Conservation (phyloP, 35 echinoderm and acorn worm species). For the Strongylocentrotus purpuratus region DNA sequence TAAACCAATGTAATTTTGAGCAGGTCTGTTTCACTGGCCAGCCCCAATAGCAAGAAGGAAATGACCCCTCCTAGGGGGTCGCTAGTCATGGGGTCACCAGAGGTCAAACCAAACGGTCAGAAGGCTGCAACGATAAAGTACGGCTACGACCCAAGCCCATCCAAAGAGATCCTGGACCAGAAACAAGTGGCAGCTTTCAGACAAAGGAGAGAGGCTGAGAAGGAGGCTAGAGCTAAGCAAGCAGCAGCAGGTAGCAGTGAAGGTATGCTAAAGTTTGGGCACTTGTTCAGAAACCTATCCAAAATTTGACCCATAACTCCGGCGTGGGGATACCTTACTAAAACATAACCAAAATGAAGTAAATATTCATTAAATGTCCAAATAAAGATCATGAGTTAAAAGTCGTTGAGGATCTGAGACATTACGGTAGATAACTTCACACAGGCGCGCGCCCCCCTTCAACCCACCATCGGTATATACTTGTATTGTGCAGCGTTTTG, state of each 20-base stretch:
- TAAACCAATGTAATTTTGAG: neutral
- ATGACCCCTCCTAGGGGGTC: neutral
- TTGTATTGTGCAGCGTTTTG: no score
- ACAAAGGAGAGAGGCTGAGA: slow-evolving; percentile 53
- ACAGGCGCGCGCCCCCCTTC: no score
- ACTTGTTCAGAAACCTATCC: neutral
- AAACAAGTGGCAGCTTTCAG: slow-evolving; percentile 58
- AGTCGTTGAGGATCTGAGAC: no score
- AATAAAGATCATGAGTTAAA: no score
- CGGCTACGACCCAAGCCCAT: slow-evolving; percentile 78
- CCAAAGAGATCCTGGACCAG: slow-evolving; percentile 67
- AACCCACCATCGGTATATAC: no score
- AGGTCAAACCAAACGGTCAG: neutral
- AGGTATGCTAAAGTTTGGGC: neutral
- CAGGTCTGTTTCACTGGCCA: slow-evolving; percentile 1
- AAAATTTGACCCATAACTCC: no score
- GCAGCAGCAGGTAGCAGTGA: neutral
- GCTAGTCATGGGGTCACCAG: neutral
- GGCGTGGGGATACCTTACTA: no score
- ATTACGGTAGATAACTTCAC: no score
- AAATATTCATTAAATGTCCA: no score
- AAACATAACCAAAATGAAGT: no score
- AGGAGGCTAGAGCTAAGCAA: slow-evolving; percentile 36
- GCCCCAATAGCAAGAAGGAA: neutral
- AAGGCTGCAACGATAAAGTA: slow-evolving; percentile 26